phyloP scores from a whole-genome alignment of 2,797 vertebrate species.

The Anomalospiza imberbis region DNA sequence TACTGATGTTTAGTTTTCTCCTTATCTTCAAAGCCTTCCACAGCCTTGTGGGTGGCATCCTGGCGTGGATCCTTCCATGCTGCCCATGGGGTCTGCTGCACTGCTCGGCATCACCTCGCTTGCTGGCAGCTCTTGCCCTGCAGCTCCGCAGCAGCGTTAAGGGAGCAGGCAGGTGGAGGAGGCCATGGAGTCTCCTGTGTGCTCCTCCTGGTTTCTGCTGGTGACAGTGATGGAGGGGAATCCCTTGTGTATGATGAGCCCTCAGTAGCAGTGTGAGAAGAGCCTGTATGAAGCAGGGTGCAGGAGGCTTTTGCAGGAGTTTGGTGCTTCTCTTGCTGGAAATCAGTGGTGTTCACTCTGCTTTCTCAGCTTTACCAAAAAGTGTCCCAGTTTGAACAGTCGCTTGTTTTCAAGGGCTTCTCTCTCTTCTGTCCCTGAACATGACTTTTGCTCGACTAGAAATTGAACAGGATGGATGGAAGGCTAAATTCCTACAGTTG shows the following conservation, averaged over 20 bases:
- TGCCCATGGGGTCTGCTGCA: background rate
- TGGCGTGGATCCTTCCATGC: rapidly evolving
- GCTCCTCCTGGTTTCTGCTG: background rate
- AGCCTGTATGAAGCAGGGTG: background rate
- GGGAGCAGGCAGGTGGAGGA: background rate
- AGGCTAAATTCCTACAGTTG: background rate
- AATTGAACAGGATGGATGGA: background rate
- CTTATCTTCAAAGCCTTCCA: background rate
- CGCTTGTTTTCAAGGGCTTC: background rate
- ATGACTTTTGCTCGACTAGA: background rate
- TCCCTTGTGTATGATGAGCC: background rate
- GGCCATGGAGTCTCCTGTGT: background rate
- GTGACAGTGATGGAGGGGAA: background rate
- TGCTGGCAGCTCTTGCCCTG: background rate
- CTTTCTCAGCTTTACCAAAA: background rate
- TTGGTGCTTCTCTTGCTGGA: background rate
- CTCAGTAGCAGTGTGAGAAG: background rate
- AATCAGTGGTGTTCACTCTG: background rate
- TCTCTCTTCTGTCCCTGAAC: background rate
- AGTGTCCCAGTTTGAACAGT: background rate
- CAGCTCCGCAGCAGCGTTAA: rapidly evolving
- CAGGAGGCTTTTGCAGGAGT: background rate
- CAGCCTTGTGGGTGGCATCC: background rate
- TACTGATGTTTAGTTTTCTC: background rate
- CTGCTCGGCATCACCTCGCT: rapidly evolving